Evolutionary conservation across 2,113 vertebrate genomes (phyloP).

Genomic region (Notiomystis cincta): DNA sequence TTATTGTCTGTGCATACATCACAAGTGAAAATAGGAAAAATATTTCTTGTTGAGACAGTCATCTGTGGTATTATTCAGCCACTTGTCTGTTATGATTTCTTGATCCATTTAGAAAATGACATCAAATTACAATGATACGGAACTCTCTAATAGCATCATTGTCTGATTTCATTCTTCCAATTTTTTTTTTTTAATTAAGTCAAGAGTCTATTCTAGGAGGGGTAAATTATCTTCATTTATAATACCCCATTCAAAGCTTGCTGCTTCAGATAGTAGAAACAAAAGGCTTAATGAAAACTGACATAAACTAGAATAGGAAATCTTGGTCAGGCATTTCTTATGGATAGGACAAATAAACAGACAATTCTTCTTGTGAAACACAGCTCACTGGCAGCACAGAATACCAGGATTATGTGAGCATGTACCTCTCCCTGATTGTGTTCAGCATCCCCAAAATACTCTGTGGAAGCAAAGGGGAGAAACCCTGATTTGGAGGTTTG

Average conservation of each 20-base stretch:
- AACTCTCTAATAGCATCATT: not conserved
- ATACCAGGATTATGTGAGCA: not conserved
- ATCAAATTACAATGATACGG: not conserved
- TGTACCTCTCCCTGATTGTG: not conserved
- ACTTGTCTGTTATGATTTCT: slow-evolving; percentile 1
- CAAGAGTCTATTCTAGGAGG: not conserved
- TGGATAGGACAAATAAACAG: not conserved
- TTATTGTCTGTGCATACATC: not conserved
- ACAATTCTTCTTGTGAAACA: not conserved
- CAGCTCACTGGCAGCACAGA: not conserved
- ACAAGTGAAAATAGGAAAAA: not conserved
- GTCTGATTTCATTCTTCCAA: not conserved
- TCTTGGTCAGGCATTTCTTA: not conserved
- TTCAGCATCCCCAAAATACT: not conserved
- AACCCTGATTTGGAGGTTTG: not conserved
- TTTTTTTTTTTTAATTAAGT: not conserved
- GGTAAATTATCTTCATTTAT: not conserved
- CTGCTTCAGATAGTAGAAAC: not conserved
- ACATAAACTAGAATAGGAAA: not conserved
- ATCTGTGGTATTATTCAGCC: not conserved
- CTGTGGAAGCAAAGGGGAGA: not conserved
- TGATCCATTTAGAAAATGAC: slow-evolving; percentile 6
- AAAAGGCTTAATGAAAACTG: slow-evolving; percentile 2
- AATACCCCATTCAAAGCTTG: not conserved
- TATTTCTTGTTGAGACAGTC: not conserved